Conservation (phyloP, 2,888 invertebrate genomes). For the Plemyria rubiginata region DNA sequence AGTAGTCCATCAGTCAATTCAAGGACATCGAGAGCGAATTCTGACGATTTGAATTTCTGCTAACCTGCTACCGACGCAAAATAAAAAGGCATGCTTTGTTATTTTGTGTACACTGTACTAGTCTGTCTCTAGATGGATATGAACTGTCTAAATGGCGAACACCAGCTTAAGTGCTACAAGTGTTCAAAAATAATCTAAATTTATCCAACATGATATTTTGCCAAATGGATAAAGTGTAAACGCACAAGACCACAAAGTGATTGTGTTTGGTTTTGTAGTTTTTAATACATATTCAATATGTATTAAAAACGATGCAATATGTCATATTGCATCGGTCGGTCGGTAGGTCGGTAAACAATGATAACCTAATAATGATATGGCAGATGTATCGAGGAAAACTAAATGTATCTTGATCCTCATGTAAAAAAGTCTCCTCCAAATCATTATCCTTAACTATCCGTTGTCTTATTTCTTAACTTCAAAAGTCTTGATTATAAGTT, state of each 20-base stretch:
- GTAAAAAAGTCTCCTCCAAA: no score
- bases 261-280: background rate
- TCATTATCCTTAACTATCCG: no score
- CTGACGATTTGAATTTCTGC: background rate
- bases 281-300: no score
- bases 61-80: background rate
- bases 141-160: no score
- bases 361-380: background rate
- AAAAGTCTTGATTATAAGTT: no score
- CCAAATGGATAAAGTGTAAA: constrained; percentile 2
- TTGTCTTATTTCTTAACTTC: no score
- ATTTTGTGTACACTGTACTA: background rate
- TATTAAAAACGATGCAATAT: no score
- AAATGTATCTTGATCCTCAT: background rate
- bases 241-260: constrained; percentile 11
- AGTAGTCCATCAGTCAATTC: background rate
- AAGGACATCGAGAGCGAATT: background rate
- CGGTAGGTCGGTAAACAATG: background rate
- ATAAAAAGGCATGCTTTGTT: background rate
- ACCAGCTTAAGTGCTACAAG: no score
- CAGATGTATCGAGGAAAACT: constrained; percentile 16
- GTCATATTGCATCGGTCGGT: background rate
- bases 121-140: no score
- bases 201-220: no score
- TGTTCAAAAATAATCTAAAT: no score